Percentiles rank a stretch among this genome's conserved stretches.
Conservation (phyloP, 2,113 vertebrate species). For the Isurus oxyrinchus region DNA sequence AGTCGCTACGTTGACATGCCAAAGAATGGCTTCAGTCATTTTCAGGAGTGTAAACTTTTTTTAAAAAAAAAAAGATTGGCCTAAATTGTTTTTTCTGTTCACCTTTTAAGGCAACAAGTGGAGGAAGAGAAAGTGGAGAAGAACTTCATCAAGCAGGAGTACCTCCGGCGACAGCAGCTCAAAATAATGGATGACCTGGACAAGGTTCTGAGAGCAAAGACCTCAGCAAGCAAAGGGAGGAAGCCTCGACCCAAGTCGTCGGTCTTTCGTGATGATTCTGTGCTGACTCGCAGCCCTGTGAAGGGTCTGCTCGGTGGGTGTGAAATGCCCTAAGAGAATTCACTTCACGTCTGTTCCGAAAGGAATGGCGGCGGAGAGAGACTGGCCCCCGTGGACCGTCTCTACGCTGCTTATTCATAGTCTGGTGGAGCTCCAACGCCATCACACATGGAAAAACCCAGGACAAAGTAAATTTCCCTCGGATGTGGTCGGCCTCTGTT, state of each 20-base stretch:
- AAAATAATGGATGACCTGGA: slow-evolving; percentile 86
- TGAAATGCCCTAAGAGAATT: background rate
- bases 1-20: background rate
- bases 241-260: slow-evolving; percentile 70
- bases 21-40: background rate
- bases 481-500: background rate
- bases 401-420: background rate
- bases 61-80: too few relatives aligned
- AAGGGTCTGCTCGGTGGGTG: slow-evolving; percentile 71
- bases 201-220: slow-evolving; percentile 75
- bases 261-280: slow-evolving; percentile 78
- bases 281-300: slow-evolving; percentile 70
- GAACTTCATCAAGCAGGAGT: slow-evolving; percentile 76
- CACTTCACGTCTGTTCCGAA: background rate
- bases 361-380: background rate
- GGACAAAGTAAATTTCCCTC: background rate
- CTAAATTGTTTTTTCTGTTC: background rate
- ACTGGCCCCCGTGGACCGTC: background rate
- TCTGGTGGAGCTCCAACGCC: background rate
- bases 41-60: background rate
- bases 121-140: slow-evolving; percentile 58
- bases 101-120: slow-evolving; percentile 52
- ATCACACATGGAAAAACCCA: background rate
- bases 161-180: slow-evolving; percentile 74
- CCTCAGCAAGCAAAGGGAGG: slow-evolving; percentile 63